phyloP scores from a whole-genome alignment of 2,797 vertebrate genomes.

The Cichlasoma orientale region DNA sequence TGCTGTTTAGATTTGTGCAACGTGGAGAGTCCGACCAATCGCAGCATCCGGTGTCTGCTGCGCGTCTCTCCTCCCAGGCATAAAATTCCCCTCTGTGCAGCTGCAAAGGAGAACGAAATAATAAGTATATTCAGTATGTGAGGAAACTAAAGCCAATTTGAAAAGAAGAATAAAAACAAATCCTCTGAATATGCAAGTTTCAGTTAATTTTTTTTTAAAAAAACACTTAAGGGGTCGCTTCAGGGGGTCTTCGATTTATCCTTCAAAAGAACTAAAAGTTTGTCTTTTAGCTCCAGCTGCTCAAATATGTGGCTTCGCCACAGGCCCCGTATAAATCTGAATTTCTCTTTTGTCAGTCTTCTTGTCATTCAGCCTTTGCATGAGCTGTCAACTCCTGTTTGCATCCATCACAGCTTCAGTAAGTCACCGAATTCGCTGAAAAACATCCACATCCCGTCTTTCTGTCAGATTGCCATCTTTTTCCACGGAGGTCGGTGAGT shows the following conservation, averaged over 20 bases:
- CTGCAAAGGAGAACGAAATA: not conserved
- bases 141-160: not conserved
- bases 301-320: not conserved
- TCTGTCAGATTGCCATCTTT: constrained; percentile 28
- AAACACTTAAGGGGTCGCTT: not conserved
- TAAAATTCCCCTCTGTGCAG: not conserved
- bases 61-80: constrained; percentile 37
- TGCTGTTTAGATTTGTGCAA: constrained; percentile 74
- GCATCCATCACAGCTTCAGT: constrained; percentile 23
- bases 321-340: constrained; percentile 12
- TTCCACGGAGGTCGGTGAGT: not conserved
- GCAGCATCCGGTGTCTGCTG: constrained; percentile 30
- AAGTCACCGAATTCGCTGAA: constrained; percentile 14
- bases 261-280: not conserved
- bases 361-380: constrained; percentile 10
- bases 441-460: constrained; percentile 17
- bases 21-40: constrained; percentile 76
- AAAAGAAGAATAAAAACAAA: not conserved
- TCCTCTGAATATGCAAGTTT: not conserved
- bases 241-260: not conserved
- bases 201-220: not conserved
- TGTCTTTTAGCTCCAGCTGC: not conserved
- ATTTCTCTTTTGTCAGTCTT: constrained; percentile 16
- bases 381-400: constrained; percentile 34
- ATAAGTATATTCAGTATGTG: not conserved